Percentiles rank a stretch among this genome's conserved stretches.
phyloP scores from a whole-genome alignment of 2,888 invertebrate species.

The Odontothrips loti region DNA sequence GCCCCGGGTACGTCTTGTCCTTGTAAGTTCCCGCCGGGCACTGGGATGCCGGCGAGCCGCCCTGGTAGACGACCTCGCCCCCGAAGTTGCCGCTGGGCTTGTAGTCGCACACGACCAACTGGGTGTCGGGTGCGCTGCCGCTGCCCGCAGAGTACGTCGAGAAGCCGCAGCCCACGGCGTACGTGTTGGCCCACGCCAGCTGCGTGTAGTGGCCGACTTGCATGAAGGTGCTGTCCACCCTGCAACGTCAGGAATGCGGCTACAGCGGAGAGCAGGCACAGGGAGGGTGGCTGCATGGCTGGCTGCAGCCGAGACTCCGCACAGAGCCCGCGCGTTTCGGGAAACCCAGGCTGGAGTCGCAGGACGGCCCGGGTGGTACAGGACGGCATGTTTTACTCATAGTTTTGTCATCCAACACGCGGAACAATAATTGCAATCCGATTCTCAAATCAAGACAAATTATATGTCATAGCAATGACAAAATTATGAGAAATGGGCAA shows the following conservation, averaged over 20 bases:
- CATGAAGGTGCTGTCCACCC: background rate
- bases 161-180: slow-evolving; percentile 49
- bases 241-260: background rate
- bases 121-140: slow-evolving; percentile 44
- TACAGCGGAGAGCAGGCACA: too few species aligned
- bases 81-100: slow-evolving; percentile 46
- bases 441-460: too few species aligned
- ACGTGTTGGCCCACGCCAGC: slow-evolving; percentile 51
- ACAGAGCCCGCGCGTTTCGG: too few species aligned
- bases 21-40: slow-evolving; percentile 40
- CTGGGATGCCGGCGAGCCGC: slow-evolving; percentile 42
- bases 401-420: too few species aligned
- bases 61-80: slow-evolving; percentile 43
- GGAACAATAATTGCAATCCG: too few species aligned
- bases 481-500: too few species aligned
- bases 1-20: background rate
- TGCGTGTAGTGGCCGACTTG: slow-evolving; percentile 47
- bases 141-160: slow-evolving; percentile 39
- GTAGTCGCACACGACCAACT: slow-evolving; percentile 48
- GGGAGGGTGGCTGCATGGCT: too few species aligned
- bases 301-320: too few species aligned
- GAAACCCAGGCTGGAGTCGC: too few species aligned
- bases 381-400: too few species aligned
- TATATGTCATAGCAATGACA: too few species aligned
- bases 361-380: too few species aligned